phyloP scores from a whole-genome alignment of 1,140 invertebrate species.

The Capitella teleta region DNA sequence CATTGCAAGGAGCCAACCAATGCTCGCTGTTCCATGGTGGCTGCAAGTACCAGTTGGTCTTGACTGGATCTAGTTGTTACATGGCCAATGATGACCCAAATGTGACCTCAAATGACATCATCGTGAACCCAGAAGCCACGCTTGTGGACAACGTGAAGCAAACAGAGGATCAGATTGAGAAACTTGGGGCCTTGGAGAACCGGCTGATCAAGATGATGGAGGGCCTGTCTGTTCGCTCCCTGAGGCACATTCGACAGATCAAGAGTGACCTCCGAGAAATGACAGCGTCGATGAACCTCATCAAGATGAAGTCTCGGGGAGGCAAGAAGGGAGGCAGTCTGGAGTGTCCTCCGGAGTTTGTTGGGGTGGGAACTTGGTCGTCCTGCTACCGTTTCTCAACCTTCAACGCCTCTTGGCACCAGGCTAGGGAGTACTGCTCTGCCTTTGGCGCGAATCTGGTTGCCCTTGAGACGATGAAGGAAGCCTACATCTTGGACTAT shows the following conservation, averaged over 20 bases:
- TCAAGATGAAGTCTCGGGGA: not conserved
- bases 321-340: slow-evolving; percentile 1
- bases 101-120: not conserved
- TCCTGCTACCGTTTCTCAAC: slow-evolving; percentile 25
- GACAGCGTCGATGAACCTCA: not conserved
- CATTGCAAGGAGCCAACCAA: no score
- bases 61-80: not conserved
- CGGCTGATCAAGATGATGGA: slow-evolving; percentile 12
- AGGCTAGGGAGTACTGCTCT: slow-evolving; percentile 23
- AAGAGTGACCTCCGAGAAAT: slow-evolving; percentile 9
- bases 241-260: slow-evolving; percentile 17
- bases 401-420: slow-evolving; percentile 25
- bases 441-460: slow-evolving; percentile 22
- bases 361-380: slow-evolving; percentile 14
- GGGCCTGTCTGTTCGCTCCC: slow-evolving; percentile 15
- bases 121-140: not conserved
- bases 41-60: not conserved
- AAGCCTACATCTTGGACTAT: slow-evolving; percentile 22
- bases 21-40: not conserved
- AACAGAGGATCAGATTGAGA: slow-evolving; percentile 1
- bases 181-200: slow-evolving; percentile 6
- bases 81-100: not conserved
- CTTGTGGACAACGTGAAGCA: not conserved
- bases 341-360: slow-evolving; percentile 21
- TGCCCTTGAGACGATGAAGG: slow-evolving; percentile 18